phyloP scores from a whole-genome alignment of 2,113 vertebrate genomes.

The Aegotheles bennettii region DNA sequence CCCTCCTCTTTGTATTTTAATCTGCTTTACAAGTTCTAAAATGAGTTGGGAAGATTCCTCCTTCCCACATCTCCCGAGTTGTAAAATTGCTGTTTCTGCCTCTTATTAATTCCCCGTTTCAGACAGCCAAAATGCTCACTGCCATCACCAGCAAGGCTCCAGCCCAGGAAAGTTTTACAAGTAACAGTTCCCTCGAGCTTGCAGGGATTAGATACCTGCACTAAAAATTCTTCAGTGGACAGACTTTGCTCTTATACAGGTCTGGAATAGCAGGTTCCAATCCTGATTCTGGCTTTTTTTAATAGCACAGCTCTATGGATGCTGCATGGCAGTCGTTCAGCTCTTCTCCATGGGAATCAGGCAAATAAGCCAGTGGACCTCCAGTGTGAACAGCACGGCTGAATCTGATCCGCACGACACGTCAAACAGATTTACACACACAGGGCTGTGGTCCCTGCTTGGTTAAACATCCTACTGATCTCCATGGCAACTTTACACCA shows the following conservation, averaged over 20 bases:
- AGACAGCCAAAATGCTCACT: neutral
- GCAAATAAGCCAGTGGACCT: neutral
- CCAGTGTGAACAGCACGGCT: neutral
- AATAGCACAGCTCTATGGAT: neutral
- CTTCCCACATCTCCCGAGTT: neutral
- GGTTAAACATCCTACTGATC: neutral
- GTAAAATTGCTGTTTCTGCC: neutral
- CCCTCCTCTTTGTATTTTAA: neutral
- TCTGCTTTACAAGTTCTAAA: neutral
- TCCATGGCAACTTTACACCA: constrained; percentile 1
- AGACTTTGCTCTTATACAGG: neutral
- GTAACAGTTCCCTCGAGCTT: neutral
- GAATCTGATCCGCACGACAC: neutral
- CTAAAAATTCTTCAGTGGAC: neutral
- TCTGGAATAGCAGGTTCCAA: neutral
- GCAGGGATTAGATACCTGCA: neutral
- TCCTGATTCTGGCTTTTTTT: neutral
- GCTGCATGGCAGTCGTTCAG: neutral
- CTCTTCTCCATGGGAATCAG: neutral
- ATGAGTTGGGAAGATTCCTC: neutral
- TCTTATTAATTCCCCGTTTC: neutral
- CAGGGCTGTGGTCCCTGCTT: neutral
- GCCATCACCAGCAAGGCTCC: neutral
- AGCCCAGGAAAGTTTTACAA: neutral
- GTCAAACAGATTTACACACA: neutral